These are phyloP conservation scores for Vanessa atalanta DNA, from an alignment of 1,140 invertebrate species.

Conservation along the genomic window DNA sequence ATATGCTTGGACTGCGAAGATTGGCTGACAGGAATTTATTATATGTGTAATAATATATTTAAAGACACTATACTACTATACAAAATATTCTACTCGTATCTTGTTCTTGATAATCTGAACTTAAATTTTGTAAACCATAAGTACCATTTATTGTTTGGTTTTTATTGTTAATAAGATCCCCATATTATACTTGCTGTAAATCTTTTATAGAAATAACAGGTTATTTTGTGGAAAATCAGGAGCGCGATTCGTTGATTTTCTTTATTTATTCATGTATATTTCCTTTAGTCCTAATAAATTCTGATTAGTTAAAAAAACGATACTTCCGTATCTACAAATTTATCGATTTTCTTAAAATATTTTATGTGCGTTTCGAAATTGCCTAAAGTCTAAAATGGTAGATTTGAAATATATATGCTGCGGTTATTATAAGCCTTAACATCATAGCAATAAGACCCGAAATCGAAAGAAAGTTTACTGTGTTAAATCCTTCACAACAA, in stretches of 20 bases:
- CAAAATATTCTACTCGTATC: no score
- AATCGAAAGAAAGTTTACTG: neutral
- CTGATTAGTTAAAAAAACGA: neutral
- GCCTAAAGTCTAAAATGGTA: neutral
- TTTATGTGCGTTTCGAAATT: neutral
- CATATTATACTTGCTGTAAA: no score
- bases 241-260: neutral
- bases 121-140: no score
- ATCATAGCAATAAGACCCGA: neutral
- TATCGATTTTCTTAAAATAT: neutral
- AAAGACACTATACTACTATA: no score
- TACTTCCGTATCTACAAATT: neutral
- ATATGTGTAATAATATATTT: no score
- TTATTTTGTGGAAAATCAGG: no score
- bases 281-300: neutral
- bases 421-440: neutral
- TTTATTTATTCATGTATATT: neutral
- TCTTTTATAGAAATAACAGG: no score
- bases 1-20: no score
- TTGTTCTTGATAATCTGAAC: no score
- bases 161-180: no score
- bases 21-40: no score
- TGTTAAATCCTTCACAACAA: neutral
- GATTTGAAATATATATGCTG: neutral
- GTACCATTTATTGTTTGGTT: no score